These are phyloP conservation scores for Oscarella lobularis DNA, from an alignment of 37 sponge, comb jelly and placozoan species.

Conservation along the genomic window DNA sequence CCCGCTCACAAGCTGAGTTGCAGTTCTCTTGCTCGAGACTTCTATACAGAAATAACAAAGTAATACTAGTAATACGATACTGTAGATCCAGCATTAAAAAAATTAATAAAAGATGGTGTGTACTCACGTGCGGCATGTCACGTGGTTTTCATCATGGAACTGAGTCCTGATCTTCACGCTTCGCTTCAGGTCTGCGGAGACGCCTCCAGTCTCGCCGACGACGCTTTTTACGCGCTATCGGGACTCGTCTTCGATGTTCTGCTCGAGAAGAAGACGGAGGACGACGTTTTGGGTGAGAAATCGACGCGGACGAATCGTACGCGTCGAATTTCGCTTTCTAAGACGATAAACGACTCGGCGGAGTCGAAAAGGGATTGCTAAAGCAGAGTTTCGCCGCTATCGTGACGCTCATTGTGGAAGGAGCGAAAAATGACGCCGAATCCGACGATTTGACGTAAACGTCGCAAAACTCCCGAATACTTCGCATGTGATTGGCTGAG, in stretches of 20 bases:
- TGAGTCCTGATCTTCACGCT: not conserved
- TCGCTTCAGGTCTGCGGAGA: not conserved
- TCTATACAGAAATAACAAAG: conserved; percentile 1
- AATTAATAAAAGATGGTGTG: too few species aligned
- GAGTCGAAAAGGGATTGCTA: not conserved
- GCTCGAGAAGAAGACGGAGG: not conserved
- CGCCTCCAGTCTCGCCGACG: not conserved
- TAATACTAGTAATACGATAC: too few species aligned
- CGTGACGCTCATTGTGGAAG: not conserved
- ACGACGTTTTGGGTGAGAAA: not conserved
- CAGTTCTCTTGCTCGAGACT: not conserved
- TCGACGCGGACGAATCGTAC: not conserved
- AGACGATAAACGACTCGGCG: too few species aligned
- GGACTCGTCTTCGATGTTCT: not conserved
- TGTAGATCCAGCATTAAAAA: too few species aligned
- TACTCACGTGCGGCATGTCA: too few species aligned
- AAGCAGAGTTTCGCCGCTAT: not conserved
- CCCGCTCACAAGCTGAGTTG: not conserved
- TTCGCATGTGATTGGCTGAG: too few species aligned
- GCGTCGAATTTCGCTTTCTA: too few species aligned
- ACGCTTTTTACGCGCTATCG: not conserved
- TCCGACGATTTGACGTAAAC: not conserved
- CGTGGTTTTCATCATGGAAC: not conserved
- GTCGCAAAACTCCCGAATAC: not conserved
- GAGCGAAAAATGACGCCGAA: not conserved